Percentiles rank a stretch among this genome's conserved stretches.
Conservation (phyloP, 2,113 vertebrate species). For the Psilopsiagon aymara region DNA sequence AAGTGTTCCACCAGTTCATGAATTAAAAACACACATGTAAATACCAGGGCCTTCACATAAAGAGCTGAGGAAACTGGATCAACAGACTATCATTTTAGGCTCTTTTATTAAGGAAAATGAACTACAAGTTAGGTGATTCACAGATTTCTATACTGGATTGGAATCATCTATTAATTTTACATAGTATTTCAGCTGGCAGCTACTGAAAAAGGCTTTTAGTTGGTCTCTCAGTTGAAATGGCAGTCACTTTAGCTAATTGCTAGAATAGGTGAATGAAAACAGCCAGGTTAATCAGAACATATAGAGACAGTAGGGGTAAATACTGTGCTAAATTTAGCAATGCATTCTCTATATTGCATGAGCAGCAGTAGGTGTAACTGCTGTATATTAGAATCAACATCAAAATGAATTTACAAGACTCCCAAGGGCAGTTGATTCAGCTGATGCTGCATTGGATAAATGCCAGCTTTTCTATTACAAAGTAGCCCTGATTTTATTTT, state of each 20-base stretch:
- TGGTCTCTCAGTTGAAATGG: background rate
- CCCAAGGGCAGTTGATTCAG: conserved; percentile 30
- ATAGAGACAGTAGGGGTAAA: background rate
- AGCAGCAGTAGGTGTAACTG: background rate
- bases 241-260: background rate
- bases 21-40: background rate
- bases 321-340: conserved; percentile 55
- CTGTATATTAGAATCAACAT: background rate
- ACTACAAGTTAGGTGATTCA: background rate
- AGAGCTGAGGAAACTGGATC: background rate
- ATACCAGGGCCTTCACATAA: background rate
- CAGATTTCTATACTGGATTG: background rate
- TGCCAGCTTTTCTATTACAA: background rate
- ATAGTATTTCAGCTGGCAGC: background rate
- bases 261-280: background rate
- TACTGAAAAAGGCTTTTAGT: background rate
- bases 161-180: background rate
- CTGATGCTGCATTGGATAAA: background rate
- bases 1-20: background rate
- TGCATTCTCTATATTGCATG: background rate
- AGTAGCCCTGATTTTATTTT: background rate
- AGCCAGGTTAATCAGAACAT: conserved; percentile 31
- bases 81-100: background rate
- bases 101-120: background rate
- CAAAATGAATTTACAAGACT: background rate